Base-by-base conservation (phyloP, 2,113 vertebrate genomes). In the Aramus guarauna region DNA sequence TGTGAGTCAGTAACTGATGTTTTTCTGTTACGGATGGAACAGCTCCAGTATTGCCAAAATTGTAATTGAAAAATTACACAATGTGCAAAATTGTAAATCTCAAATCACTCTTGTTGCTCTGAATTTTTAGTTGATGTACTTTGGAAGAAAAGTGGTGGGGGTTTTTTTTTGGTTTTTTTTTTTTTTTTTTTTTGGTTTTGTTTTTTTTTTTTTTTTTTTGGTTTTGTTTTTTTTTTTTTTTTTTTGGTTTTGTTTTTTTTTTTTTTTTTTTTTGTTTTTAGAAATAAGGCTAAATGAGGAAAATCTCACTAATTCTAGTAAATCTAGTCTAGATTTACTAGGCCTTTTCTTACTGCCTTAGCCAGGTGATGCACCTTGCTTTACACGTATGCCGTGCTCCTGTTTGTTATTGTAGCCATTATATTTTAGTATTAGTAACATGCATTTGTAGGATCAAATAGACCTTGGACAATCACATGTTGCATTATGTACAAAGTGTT, bases 1-100 rank as follows among this genome's bases (percentile, higher is more conserved):
- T 86, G 59, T 92, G 79, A 96, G 73, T 93, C 90, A 81, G 43
- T 55, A 80, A 69, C 50, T 53, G 15, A 29, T 63, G 18, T 7
- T 80, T 88, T 66, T 93, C n/a, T 90, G n/a, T 37, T 79, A 2
- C 5, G 19, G 34, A 41, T 80, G 32, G 39, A 79, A n/a, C 19
- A 37, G 78, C 37, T 72, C 50, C 29, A 78, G 13, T 69, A 32
- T 67, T 90, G 59, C 43, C 76, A 84, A 77, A 93, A 81, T 32
- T 2, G 1, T 50, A 53, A 27, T 39, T 48, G 26, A 12, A 77
- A 83, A 83, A 43, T 56, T 59, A 15, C 26, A 22, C 52, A 15
- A 5, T 60, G 17, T 80, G 64, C 59, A 50, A 76, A 88, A 71
- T 11, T 4, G 15, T 67, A 58, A 74, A 59, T 80, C 77, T 90